Evolutionary conservation across 2,113 vertebrate genomes (phyloP), one percentile per base, ranked within the genome.

Genomic region (Turnix velox): DNA sequence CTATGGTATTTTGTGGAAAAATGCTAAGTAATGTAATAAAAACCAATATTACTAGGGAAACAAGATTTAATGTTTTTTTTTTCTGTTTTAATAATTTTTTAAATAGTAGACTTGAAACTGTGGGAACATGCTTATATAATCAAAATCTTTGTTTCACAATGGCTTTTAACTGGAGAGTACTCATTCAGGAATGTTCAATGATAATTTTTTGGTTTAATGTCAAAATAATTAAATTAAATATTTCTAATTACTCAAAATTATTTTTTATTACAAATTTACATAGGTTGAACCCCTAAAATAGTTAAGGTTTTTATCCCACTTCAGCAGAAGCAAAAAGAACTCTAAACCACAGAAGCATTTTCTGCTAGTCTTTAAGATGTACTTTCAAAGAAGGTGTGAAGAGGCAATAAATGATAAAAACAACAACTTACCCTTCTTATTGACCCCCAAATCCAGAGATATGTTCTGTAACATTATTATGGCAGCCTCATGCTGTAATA

Each of bases 281-380:
- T 39, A 54, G 35, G 9, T 39, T 39, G 6, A 37, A 49, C 17
- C 40, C 1, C 58, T 65, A 42, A 1, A 8, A 54, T 22, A 65
- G 68, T 58, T 76, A 4, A 1, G 2, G 0, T 0, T 20, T 68
- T 73, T 24, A 43, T 46, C 10, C 3, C 6, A 22, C 8, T 65
- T 33, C 33, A 62, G 23, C 10, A 69, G 3, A 61, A 89, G 15
- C 1, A 45, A 55, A 39, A 65, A 67, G 4, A 7, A 0, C 0
- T 4, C 11, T 8, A 12, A 67, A 72, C 17, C 18, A 54, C 3
- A 57, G 42, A 74, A 48, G 0, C 6, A 24, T 51, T 79, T 85
- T 25, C 14, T 88, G 5, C 14, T 24, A 52, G 18, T 65, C 7
- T 30, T 9, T 28, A 35, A 81, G 7, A 73, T 16, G 5, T 5